These are phyloP conservation scores for Drosophila sp. DNA, from an alignment of 1,140 invertebrate species.

Conservation along the genomic window DNA sequence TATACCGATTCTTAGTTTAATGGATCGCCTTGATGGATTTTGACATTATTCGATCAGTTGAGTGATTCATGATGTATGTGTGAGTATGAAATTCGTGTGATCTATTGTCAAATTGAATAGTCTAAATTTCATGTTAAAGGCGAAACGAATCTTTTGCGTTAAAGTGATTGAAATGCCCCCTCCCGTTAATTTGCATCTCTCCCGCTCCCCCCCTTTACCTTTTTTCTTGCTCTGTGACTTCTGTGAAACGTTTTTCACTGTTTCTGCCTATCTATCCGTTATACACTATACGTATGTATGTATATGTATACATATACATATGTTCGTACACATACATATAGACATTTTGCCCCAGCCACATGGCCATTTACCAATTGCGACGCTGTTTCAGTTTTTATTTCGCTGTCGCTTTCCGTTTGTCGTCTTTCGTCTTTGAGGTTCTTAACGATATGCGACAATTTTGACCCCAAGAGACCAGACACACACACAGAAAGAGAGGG, in stretches of 20 bases:
- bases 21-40: too few species aligned
- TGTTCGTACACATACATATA: not conserved
- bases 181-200: slow-evolving; percentile 17
- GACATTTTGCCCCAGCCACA: slow-evolving; percentile 10
- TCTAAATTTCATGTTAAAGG: not conserved
- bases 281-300: not conserved
- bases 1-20: too few species aligned
- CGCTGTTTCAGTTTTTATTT: slow-evolving; percentile 21
- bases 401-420: slow-evolving; percentile 13
- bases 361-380: slow-evolving; percentile 29
- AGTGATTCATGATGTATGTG: not conserved
- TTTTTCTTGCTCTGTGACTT: not conserved
- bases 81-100: not conserved
- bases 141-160: not conserved
- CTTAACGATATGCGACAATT: slow-evolving; percentile 61
- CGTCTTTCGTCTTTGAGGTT: slow-evolving; percentile 31
- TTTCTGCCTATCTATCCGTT: slow-evolving; percentile 11
- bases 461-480: slow-evolving; percentile 56
- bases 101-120: not conserved
- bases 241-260: slow-evolving; percentile 1
- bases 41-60: too few species aligned
- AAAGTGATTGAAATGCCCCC: slow-evolving; percentile 2
- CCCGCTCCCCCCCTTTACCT: not conserved
- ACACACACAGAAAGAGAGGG: slow-evolving; percentile 12
- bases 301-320: slow-evolving; percentile 4